Conservation (phyloP, 2,797 vertebrate species). For the Enteromius thamalakanensis region DNA sequence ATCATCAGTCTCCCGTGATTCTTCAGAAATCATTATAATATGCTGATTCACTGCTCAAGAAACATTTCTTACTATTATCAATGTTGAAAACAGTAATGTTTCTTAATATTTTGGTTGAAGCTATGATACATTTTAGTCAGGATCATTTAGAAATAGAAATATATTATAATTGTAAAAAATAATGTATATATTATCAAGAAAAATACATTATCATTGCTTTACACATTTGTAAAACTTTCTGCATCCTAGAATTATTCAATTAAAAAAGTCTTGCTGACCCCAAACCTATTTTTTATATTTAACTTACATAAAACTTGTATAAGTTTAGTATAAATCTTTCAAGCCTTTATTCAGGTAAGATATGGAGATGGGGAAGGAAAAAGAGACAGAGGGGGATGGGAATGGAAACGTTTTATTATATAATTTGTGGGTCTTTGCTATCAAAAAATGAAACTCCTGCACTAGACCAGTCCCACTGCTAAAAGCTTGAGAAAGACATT, state of each 20-base stretch:
- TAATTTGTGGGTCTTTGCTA: not conserved
- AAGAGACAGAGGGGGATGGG: not conserved
- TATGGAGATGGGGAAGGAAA: not conserved
- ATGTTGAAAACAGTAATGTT: not conserved
- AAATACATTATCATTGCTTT: not conserved
- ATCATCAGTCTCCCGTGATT: not conserved
- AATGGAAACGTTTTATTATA: not conserved
- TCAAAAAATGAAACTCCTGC: not conserved
- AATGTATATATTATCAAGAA: not conserved
- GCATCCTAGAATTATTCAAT: not conserved
- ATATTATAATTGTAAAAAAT: not conserved
- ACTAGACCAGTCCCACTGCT: not conserved
- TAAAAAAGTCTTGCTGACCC: not conserved
- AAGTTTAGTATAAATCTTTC: not conserved
- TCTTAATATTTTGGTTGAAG: not conserved
- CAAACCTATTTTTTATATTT: not conserved
- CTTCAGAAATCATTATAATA: not conserved
- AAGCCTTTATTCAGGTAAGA: not conserved
- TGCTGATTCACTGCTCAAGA: not conserved
- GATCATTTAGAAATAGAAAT: not conserved
- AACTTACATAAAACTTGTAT: not conserved
- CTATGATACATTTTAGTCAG: not conserved
- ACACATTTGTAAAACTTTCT: not conserved
- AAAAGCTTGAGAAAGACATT: not conserved
- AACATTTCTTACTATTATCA: not conserved